phyloP scores from a whole-genome alignment of 2,113 vertebrate species.

The Xiphias gladius region DNA sequence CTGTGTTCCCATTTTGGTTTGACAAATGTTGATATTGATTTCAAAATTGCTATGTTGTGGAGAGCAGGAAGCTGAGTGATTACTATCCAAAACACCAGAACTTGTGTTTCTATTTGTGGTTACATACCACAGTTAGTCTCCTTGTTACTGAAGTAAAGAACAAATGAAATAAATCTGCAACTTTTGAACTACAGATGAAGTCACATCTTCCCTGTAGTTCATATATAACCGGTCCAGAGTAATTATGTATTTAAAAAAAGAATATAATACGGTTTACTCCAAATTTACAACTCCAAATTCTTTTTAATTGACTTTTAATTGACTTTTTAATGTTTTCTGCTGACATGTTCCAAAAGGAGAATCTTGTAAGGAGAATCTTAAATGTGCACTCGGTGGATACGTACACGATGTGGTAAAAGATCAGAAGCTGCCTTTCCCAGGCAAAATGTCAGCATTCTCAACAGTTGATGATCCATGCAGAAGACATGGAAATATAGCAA shows the following conservation, averaged over 20 bases:
- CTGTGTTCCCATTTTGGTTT: conserved; percentile 30
- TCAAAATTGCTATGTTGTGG: conserved; percentile 43
- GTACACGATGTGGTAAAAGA: background rate
- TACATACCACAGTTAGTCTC: conserved; percentile 21
- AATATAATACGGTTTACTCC: too few species aligned
- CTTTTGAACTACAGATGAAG: conserved; percentile 33
- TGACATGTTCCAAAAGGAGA: background rate
- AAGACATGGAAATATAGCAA: background rate
- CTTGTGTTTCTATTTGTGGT: conserved; percentile 64
- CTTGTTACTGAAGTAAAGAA: conserved; percentile 5
- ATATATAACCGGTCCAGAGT: background rate
- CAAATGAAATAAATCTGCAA: conserved; percentile 44
- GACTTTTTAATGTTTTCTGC: background rate
- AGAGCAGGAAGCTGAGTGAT: conserved; percentile 53
- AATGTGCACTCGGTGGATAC: background rate
- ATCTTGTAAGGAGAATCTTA: accelerated
- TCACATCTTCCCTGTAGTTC: conserved; percentile 27
- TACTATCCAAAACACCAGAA: conserved; percentile 47
- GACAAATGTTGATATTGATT: conserved; percentile 52
- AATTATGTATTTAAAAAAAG: too few species aligned
- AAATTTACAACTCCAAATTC: too few species aligned
- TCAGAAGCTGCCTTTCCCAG: background rate
- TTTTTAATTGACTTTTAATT: background rate
- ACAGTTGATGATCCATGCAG: background rate
- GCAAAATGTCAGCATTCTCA: background rate